Base-by-base conservation (phyloP, 1,140 invertebrate genomes). In the Bombus pascuorum region DNA sequence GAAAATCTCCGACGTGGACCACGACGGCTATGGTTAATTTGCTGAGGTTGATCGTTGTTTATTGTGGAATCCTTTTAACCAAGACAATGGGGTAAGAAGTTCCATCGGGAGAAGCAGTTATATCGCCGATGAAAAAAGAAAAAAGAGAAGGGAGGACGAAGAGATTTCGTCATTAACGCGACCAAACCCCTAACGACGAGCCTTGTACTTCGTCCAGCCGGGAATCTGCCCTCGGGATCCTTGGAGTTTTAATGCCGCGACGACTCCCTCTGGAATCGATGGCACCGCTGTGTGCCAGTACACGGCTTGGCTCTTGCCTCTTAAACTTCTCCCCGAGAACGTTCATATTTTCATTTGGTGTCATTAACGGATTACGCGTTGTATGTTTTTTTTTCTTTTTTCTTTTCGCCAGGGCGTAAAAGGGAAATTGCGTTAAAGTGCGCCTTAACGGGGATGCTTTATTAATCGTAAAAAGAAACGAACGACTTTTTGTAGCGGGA, bases 31-130 rank as follows among this genome's bases (percentile, higher is more conserved):
- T 86, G 89, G 92, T 91, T 94, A 94, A 94, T 94, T 94, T 93
- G 86, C 73, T 2, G 47, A 89, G 90, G 91, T 86, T 93, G 91
- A 91, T 82, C 91, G 92, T 93, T 93, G 92, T 95, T 95, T 95
- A 95, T 95, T 93, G 93, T 91, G 91, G 91, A 95, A 95, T 94
- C 95, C 95, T 95, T 95, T 95, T 95, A 95, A 93, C 92, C 91
- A 89, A 77, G 87, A 86, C 88, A 42, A n/a, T 89, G 87, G 74
- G 87, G 68, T n/a, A 77, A 65, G 81, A 85, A 87, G 71, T 71
- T 83, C 59, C 65, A 82, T 80, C 72, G 83, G n/a, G 66, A 66
- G 34, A 81, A 76, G 57, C 70, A 78, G 70, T 32, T 66, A 42
- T 28, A 44, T 79, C 66, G 37, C 32, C 8, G 28, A 42, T 37